Conservation (phyloP, 1,140 invertebrate genomes). For the Cheumatopsyche charites region DNA sequence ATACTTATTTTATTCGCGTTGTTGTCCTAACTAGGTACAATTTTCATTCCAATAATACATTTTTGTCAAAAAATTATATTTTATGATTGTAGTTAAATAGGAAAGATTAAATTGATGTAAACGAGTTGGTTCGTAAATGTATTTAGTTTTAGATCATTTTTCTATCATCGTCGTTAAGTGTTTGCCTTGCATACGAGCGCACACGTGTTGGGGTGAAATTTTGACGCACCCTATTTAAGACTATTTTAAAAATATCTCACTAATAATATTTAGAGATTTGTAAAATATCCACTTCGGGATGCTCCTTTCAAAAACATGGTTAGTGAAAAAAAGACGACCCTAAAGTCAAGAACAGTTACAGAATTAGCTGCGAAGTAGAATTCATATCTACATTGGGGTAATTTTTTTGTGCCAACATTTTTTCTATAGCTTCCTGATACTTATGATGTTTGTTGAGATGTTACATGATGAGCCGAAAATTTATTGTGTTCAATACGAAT, state of each 20-base stretch:
- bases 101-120: no score
- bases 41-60: no score
- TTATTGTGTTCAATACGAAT: no score
- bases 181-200: background rate
- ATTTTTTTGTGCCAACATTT: constrained; percentile 5
- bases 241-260: constrained; percentile 4
- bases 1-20: no score
- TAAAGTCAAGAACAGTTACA: constrained; percentile 19
- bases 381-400: background rate
- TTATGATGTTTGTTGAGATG: background rate
- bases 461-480: constrained; percentile 1
- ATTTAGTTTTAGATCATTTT: no score
- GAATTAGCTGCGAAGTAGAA: constrained; percentile 3
- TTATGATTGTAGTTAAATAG: no score
- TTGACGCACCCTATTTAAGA: constrained; percentile 17
- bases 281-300: constrained; percentile 17
- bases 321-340: constrained; percentile 3
- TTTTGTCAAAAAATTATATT: no score
- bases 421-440: constrained; percentile 11
- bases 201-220: background rate
- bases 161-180: background rate
- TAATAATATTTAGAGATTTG: constrained; percentile 21
- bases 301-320: background rate
- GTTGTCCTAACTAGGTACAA: no score
- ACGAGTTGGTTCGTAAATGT: no score